phyloP scores from a whole-genome alignment of 2,113 vertebrate species.

The Rynchops niger region DNA sequence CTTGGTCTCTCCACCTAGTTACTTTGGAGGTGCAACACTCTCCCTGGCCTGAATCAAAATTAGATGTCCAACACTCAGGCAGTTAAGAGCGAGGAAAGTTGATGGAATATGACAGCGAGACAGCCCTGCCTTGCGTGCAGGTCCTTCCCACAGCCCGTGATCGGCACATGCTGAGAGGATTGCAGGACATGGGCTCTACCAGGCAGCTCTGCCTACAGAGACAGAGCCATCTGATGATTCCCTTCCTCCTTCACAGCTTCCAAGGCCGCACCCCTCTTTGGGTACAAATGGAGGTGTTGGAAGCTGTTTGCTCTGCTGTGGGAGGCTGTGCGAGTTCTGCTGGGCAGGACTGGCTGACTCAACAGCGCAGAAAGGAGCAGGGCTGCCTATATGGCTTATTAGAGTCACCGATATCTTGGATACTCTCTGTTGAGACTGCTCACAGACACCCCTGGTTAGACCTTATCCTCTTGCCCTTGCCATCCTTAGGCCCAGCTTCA shows the following conservation, averaged over 20 bases:
- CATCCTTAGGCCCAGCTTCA: not conserved
- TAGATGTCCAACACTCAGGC: not conserved
- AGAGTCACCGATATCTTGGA: not conserved
- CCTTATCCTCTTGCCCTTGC: not conserved
- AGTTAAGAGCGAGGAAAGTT: not conserved
- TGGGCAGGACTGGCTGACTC: not conserved
- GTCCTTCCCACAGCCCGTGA: fast-evolving
- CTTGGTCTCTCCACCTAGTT: not conserved
- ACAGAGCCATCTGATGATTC: not conserved
- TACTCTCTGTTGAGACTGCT: not conserved
- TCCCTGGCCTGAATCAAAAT: not conserved
- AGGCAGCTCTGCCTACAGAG: not conserved
- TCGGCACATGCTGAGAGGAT: not conserved
- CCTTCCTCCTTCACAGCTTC: not conserved
- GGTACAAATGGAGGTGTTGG: too few species aligned
- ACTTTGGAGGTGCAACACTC: not conserved
- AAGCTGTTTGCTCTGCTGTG: not conserved
- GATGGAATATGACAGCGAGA: fast-evolving
- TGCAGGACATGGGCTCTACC: not conserved
- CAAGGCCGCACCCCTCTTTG: not conserved
- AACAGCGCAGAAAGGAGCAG: not conserved
- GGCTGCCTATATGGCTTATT: not conserved
- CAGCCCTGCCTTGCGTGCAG: not conserved
- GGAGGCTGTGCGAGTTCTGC: not conserved
- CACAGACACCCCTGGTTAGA: not conserved